Conservation (phyloP, 1,140 invertebrate species). For the Elymnias hypermnestra region DNA sequence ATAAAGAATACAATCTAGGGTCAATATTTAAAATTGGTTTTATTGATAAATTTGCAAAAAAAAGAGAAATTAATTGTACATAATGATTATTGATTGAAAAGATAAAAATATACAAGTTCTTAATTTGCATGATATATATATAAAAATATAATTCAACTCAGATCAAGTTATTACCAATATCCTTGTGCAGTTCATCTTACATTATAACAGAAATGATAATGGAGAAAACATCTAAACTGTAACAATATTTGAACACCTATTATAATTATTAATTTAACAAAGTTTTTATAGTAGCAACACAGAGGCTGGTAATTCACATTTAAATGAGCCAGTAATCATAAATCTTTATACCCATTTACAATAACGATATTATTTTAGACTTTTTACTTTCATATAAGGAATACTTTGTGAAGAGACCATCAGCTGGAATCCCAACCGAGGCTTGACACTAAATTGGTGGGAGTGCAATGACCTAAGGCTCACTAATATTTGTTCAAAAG, state of each 20-base stretch:
- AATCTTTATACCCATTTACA: constrained; percentile 66
- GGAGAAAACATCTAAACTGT: constrained; percentile 69
- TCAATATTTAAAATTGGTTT: constrained; percentile 73
- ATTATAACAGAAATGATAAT: constrained; percentile 62
- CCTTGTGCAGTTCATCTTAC: constrained; percentile 70
- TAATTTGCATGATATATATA: constrained; percentile 70
- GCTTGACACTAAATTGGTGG: constrained; percentile 45
- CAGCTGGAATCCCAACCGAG: constrained; percentile 28
- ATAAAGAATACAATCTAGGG: constrained; percentile 40
- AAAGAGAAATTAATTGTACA: constrained; percentile 70
- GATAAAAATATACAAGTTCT: constrained; percentile 73
- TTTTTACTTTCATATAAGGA: constrained; percentile 56
- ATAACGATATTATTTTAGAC: constrained; percentile 66
- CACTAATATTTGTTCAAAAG: constrained; percentile 60
- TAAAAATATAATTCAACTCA: constrained; percentile 74
- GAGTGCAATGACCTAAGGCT: constrained; percentile 63
- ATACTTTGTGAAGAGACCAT: too few relatives aligned
- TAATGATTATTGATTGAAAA: constrained; percentile 72
- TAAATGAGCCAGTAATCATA: constrained; percentile 68
- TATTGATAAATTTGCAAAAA: constrained; percentile 74
- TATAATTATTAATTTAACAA: constrained; percentile 69
- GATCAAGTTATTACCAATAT: constrained; percentile 73
- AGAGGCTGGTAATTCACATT: constrained; percentile 61
- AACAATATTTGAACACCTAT: constrained; percentile 74
- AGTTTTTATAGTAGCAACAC: constrained; percentile 65